Percentiles rank a stretch among this genome's conserved stretches.
Conservation (phyloP, 2,888 invertebrate species). For the Drosophila borealis region DNA sequence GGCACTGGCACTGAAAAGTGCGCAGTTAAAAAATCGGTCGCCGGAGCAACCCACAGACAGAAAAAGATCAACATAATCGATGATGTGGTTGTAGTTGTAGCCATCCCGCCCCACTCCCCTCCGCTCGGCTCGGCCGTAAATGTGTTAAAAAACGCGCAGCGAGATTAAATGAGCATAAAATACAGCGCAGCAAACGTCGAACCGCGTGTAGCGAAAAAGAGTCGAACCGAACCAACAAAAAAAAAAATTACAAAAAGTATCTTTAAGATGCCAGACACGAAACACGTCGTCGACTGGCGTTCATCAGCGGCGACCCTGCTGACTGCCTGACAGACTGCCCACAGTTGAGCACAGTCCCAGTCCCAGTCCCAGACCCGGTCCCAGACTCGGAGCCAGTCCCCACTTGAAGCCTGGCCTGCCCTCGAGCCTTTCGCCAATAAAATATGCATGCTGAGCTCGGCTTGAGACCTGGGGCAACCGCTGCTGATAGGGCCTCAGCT, state of each 20-base stretch:
- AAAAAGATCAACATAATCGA: conserved; percentile 79
- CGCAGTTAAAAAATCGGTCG: conserved; percentile 70
- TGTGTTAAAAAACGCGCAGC: conserved; percentile 78
- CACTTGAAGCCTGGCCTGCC: conserved; percentile 46
- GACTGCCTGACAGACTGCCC: conserved; percentile 61
- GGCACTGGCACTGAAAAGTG: conserved; percentile 58
- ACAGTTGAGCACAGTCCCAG: conserved; percentile 35
- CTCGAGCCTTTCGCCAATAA: conserved; percentile 68
- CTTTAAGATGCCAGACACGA: conserved; percentile 78
- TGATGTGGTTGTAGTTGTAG: conserved; percentile 66
- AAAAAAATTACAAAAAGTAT: conserved; percentile 29
- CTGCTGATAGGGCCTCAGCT: conserved; percentile 31
- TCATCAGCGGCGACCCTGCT: conserved; percentile 68
- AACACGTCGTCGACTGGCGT: conserved; percentile 67
- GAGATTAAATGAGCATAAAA: conserved; percentile 81
- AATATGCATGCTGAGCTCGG: conserved; percentile 72
- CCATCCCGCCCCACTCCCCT: conserved; percentile 6
- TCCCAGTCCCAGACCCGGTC: conserved; percentile 8
- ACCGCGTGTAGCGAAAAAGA: conserved; percentile 50
- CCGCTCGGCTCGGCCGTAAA: conserved; percentile 52
- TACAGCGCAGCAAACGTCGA: conserved; percentile 60
- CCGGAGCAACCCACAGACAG: conserved; percentile 50
- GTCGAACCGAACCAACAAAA: conserved; percentile 22
- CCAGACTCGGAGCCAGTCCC: conserved; percentile 32
- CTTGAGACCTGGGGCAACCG: conserved; percentile 59